Conservation (phyloP, 2,888 invertebrate species). For the Pandemis heparana region DNA sequence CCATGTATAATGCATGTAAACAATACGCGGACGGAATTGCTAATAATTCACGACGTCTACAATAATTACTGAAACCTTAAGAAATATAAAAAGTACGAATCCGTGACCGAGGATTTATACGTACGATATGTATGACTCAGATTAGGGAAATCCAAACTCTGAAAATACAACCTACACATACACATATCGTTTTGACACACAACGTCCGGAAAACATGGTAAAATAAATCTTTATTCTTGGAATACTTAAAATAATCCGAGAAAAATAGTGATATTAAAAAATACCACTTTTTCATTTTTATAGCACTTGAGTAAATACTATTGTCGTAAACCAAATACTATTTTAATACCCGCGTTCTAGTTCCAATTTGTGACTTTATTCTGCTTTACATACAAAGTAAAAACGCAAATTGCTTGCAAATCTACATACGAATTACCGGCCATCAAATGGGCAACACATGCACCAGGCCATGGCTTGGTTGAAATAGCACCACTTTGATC, state of each 20-base stretch:
- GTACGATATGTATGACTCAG: neutral
- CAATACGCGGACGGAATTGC: slow-evolving; percentile 32
- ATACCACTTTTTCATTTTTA: slow-evolving; percentile 3
- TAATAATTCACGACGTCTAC: slow-evolving; percentile 19
- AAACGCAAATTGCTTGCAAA: neutral
- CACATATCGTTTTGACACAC: neutral
- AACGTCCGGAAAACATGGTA: neutral
- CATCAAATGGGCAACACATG: too few relatives aligned
- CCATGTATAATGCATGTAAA: slow-evolving; percentile 30
- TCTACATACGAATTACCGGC: too few relatives aligned
- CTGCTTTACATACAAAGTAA: neutral
- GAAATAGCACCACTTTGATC: neutral
- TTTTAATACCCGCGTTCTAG: slow-evolving; percentile 1
- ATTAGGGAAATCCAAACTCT: neutral
- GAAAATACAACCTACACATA: neutral
- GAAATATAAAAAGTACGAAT: neutral
- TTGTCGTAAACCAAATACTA: slow-evolving; percentile 10
- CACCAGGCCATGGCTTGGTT: neutral
- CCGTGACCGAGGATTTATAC: neutral
- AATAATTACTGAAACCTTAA: slow-evolving; percentile 25
- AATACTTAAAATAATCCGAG: neutral
- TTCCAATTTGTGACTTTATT: neutral
- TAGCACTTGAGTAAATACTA: slow-evolving; percentile 31
- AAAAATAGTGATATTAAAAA: neutral
- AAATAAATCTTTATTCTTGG: neutral